These are phyloP conservation scores for Nymphicus hollandicus DNA, from an alignment of 2,113 vertebrate species.

Conservation along the genomic window DNA sequence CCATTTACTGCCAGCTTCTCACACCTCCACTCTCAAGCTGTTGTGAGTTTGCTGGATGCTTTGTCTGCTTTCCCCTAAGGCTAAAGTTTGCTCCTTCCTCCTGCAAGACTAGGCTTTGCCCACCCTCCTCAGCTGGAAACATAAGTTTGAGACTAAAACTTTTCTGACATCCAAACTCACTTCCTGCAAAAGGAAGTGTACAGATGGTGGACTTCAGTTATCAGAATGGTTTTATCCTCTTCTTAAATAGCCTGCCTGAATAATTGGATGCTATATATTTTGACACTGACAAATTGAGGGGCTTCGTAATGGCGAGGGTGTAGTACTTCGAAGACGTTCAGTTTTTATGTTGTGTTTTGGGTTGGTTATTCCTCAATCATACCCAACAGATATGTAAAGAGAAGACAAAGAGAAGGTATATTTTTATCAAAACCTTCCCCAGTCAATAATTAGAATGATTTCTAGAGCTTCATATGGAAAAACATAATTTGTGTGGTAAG, in stretches of 20 bases:
- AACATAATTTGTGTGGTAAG: neutral
- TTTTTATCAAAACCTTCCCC: neutral
- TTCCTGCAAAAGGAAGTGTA: neutral
- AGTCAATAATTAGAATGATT: neutral
- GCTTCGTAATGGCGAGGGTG: neutral
- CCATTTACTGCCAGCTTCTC: neutral
- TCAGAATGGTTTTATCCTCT: neutral
- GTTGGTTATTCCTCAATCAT: neutral
- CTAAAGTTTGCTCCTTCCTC: neutral
- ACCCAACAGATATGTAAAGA: neutral
- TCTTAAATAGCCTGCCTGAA: neutral
- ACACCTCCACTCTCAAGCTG: neutral
- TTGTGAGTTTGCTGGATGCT: neutral
- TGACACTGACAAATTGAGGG: neutral
- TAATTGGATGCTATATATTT: neutral
- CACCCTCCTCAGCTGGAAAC: neutral
- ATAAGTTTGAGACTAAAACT: neutral
- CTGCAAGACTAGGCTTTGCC: neutral
- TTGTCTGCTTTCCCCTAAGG: neutral
- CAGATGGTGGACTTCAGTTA: neutral
- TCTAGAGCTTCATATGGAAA: neutral
- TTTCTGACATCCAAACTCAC: neutral
- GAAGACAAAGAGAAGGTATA: neutral
- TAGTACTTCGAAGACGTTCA: fast-evolving
- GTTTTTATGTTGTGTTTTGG: neutral